A percentile compares a stretch with the other conserved stretches of the same genome.
Evolutionary conservation across 2,113 vertebrate genomes (phyloP).

Genomic region (Syrrhaptes paradoxus): DNA sequence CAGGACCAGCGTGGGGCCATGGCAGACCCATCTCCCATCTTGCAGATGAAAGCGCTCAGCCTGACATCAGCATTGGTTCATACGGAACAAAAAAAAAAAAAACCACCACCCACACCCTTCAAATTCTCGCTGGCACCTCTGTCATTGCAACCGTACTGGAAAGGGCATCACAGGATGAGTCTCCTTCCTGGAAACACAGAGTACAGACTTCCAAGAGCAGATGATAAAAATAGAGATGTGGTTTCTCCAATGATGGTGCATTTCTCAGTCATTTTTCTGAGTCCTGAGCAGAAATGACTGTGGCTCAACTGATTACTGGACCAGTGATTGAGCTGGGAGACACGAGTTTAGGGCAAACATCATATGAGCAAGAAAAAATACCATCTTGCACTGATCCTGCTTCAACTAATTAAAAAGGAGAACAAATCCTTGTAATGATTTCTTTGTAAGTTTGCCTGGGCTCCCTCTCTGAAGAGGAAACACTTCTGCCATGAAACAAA

Average conservation of each 20-base stretch:
- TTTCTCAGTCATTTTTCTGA: not conserved
- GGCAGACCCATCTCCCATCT: not conserved
- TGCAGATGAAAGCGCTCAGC: not conserved
- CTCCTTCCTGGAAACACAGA: slow-evolving; percentile 52
- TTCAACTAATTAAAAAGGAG: not conserved
- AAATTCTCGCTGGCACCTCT: not conserved
- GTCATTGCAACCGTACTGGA: not conserved
- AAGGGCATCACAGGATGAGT: slow-evolving; percentile 29
- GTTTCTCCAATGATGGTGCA: slow-evolving; percentile 12
- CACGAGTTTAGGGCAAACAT: not conserved
- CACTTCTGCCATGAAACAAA: not conserved
- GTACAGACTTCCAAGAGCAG: not conserved
- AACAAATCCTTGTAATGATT: not conserved
- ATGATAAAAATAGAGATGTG: slow-evolving; percentile 16
- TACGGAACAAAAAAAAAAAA: not conserved
- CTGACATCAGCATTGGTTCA: not conserved
- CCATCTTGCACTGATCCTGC: not conserved
- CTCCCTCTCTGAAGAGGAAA: not conserved
- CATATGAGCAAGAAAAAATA: not conserved
- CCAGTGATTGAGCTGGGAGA: not conserved
- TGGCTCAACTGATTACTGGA: not conserved
- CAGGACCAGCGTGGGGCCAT: not conserved
- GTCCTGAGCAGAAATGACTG: not conserved
- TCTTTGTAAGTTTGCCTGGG: not conserved
- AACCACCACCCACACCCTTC: slow-evolving; percentile 1